These are phyloP conservation scores for Ceratina australensis DNA, from an alignment of 1,140 invertebrate genomes.

Conservation along the genomic window DNA sequence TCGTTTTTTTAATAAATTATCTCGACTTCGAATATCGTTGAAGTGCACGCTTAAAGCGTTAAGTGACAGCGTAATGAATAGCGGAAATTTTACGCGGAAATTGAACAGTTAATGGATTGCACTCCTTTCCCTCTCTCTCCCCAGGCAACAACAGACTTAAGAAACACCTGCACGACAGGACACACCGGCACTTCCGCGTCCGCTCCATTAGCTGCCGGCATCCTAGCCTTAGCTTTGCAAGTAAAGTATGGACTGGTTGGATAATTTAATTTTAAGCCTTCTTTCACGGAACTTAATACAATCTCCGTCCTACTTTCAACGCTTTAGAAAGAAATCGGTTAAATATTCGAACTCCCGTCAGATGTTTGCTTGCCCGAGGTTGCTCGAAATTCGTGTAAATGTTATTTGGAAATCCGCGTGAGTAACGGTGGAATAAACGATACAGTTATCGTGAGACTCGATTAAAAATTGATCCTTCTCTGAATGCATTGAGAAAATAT, in stretches of 20 bases:
- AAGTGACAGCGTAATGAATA: no score
- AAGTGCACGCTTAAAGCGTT: background rate
- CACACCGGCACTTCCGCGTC: slow-evolving; percentile 93
- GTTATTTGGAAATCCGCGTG: background rate
- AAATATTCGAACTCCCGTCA: no score
- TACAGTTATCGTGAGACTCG: no score
- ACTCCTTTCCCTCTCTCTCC: background rate
- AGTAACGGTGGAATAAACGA: no score
- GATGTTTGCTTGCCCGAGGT: background rate
- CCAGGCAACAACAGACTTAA: slow-evolving; percentile 89
- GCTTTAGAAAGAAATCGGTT: no score
- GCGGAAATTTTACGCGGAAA: no score
- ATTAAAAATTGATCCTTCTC: slow-evolving; percentile 8
- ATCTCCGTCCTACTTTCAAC: background rate
- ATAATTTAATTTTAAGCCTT: slow-evolving; percentile 7
- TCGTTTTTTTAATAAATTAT: no score
- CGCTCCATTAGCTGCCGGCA: slow-evolving; percentile 91
- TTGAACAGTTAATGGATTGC: slow-evolving; percentile 38
- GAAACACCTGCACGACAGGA: slow-evolving; percentile 87
- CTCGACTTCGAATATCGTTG: no score
- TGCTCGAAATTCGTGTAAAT: background rate
- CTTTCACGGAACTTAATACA: background rate
- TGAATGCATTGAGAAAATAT: background rate
- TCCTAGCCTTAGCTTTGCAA: slow-evolving; percentile 90
- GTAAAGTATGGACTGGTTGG: slow-evolving; percentile 84